These are phyloP conservation scores for Patella depressa DNA, from an alignment of 2,888 invertebrate genomes.

Conservation along the genomic window DNA sequence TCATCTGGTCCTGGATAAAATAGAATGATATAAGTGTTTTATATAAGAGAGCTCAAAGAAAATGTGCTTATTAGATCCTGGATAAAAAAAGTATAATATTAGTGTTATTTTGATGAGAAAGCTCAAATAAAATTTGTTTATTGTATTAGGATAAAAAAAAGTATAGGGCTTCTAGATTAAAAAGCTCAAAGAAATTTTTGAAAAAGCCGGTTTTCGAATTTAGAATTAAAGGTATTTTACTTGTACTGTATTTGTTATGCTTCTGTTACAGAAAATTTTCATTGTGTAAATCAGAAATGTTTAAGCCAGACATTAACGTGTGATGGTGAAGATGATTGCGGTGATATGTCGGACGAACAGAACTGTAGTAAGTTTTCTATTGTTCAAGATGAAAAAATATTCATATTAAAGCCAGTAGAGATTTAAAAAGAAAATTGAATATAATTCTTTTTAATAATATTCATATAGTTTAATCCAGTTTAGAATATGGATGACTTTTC, in stretches of 20 bases:
- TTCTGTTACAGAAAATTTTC: slow-evolving; percentile 34
- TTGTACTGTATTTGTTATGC: not conserved
- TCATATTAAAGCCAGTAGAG: too few species aligned
- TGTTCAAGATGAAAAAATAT: too few species aligned
- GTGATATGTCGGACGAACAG: slow-evolving; percentile 38
- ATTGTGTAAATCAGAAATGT: slow-evolving; percentile 36
- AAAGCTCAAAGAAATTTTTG: not conserved
- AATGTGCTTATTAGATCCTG: not conserved
- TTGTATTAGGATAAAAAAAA: not conserved
- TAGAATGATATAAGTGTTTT: too few species aligned
- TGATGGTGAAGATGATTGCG: slow-evolving; percentile 40
- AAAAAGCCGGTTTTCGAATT: not conserved
- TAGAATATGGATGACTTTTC: not conserved
- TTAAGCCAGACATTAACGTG: slow-evolving; percentile 28
- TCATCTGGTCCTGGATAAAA: not conserved
- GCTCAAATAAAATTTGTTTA: not conserved
- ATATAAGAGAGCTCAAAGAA: not conserved
- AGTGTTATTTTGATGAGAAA: not conserved
- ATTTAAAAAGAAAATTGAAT: too few species aligned
- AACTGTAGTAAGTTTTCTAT: slow-evolving; percentile 34
- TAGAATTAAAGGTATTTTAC: not conserved
- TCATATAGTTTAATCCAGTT: not conserved
- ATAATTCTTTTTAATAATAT: too few species aligned
- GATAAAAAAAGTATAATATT: not conserved
- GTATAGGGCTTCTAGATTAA: not conserved